Evolutionary conservation across 1,140 invertebrate species (phyloP).

Genomic region (Hirudo medicinalis): DNA sequence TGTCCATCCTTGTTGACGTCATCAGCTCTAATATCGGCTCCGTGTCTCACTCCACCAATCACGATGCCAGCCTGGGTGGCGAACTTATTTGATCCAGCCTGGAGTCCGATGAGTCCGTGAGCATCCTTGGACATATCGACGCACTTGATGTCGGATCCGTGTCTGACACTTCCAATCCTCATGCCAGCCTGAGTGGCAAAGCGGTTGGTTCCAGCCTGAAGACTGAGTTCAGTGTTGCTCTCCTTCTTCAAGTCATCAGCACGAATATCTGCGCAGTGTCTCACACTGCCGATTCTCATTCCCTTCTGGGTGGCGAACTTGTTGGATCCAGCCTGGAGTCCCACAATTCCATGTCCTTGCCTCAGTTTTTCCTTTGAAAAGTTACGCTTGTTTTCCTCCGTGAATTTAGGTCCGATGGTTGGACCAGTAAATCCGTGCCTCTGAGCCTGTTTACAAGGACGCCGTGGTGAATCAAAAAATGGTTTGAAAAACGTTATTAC

Average conservation of each 20-base stretch:
- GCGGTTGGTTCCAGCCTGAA: constrained; percentile 88
- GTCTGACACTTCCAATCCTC: constrained; percentile 74
- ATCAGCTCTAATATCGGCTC: constrained; percentile 25
- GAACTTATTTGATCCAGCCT: constrained; percentile 47
- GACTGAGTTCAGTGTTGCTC: constrained; percentile 72
- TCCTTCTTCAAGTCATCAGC: constrained; percentile 32
- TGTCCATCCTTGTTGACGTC: constrained; percentile 46
- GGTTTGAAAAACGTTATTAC: background rate
- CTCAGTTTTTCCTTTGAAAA: constrained; percentile 69
- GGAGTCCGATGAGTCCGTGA: constrained; percentile 75
- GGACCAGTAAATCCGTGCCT: constrained; percentile 63
- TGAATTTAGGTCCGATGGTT: constrained; percentile 79
- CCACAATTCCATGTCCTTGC: constrained; percentile 63
- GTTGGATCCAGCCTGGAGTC: constrained; percentile 75
- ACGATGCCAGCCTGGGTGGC: constrained; percentile 55
- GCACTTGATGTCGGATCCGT: constrained; percentile 35
- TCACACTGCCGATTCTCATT: constrained; percentile 54
- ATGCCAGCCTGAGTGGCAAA: constrained; percentile 78
- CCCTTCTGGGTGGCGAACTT: constrained; percentile 50
- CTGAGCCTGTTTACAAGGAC: constrained; percentile 30
- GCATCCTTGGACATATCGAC: constrained; percentile 44
- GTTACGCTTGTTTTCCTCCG: constrained; percentile 68
- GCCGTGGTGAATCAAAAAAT: background rate
- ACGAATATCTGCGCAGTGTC: constrained; percentile 28
- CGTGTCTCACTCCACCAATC: constrained; percentile 55